Base-by-base conservation (phyloP, 2,113 vertebrate genomes). In the Semnornis frantzii region DNA sequence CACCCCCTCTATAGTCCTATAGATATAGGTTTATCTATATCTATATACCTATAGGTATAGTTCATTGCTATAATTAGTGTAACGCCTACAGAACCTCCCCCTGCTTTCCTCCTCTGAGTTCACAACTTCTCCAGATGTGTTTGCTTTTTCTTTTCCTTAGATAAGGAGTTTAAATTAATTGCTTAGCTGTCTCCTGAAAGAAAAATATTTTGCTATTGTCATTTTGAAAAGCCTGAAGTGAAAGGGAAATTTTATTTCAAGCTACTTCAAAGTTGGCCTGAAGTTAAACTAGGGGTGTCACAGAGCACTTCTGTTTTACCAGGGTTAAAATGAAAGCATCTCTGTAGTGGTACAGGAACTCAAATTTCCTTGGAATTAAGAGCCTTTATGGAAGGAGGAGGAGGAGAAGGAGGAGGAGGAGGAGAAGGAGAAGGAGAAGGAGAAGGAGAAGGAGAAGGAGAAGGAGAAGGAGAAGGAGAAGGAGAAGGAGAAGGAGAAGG, bases 191-290 rank as follows among this genome's bases (percentile, higher is more conserved):
- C 31, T 85, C 25, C 28, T 82, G 78, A 55, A 52, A 89, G 34
- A 4, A 80, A 85, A 89, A 31, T 55, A 76, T 82, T 70, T 85
- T 80, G 0, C 28, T 68, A 14, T 63, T 83, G 25, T 86, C 48
- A 78, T 58, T 85, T 71, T 71, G 69, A 85, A 85, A 91, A 88
- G 16, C 15, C 60, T 85, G 69, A 93, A 87, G 85, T 80, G 3
- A 88, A 89, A 80, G 52, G 48, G 7, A 87, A 27, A 62, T 85
- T 91, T 74, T 87, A 68, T 77, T 87, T 77, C 69, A 91, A 77
- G 12, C 15, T 85, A 74, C 27, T 71, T 85, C 72, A 90, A 85
- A 74, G 31, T n/a, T 90, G 60, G 33, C 57, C 37, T 71, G 48
- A 91, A 57, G 64, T 69, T 90, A 87, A 90, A 78, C 42, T 0